A percentile compares a stretch with the other conserved stretches of the same genome.
Evolutionary conservation across 1,140 invertebrate genomes (phyloP).

Genomic region (Drosophila tropicalis): DNA sequence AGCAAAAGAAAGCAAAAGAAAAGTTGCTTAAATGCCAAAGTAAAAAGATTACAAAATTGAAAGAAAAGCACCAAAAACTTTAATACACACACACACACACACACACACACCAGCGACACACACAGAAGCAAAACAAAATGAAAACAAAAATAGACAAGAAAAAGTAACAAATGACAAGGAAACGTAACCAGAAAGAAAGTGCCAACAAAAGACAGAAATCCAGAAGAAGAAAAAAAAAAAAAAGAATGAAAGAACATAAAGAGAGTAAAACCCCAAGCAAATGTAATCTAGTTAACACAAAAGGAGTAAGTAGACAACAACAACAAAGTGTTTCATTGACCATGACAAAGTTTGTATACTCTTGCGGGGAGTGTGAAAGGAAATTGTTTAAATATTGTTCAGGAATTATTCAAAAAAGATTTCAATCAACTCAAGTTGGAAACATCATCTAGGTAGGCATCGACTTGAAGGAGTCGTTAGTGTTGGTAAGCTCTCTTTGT

Average conservation of each 20-base stretch:
- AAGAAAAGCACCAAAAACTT: conserved; percentile 1
- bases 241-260: background rate
- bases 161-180: conserved; percentile 4
- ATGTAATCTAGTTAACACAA: conserved; percentile 5
- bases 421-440: too few relatives aligned
- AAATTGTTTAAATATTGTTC: too few relatives aligned
- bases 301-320: background rate
- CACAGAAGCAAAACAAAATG: background rate
- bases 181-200: conserved; percentile 1
- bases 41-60: conserved; percentile 12
- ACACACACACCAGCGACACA: background rate
- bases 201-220: conserved; percentile 2
- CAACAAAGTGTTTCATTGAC: background rate
- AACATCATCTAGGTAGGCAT: too few relatives aligned
- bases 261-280: background rate
- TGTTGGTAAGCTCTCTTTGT: too few relatives aligned
- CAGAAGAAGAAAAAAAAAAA: background rate
- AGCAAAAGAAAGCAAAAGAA: background rate
- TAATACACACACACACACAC: background rate
- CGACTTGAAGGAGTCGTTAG: too few relatives aligned
- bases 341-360: conserved; percentile 14
- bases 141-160: conserved; percentile 4
- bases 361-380: too few relatives aligned
- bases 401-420: too few relatives aligned
- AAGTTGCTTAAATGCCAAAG: conserved; percentile 12